A percentile compares a stretch with the other conserved stretches of the same genome.
Conservation (phyloP, 2,113 vertebrate genomes). For the Peromyscus maniculatus region DNA sequence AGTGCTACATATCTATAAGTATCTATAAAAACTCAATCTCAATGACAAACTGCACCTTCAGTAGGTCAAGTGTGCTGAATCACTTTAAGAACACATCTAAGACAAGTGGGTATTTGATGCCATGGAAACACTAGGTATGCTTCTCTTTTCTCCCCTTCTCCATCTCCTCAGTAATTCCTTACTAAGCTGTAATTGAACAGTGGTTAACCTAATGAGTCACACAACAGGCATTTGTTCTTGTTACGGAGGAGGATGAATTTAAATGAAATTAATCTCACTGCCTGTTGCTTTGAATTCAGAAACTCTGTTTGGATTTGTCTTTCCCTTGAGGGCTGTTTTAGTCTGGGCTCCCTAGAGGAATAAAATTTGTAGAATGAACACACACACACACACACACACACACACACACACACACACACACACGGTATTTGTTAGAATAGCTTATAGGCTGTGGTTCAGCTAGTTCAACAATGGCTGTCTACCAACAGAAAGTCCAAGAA, state of each 20-base stretch:
- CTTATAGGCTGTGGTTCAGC: neutral
- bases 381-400: no score
- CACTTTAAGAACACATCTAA: neutral
- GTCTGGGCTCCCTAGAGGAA: neutral
- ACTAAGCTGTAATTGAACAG: neutral
- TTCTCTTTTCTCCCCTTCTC: neutral
- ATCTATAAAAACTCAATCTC: neutral
- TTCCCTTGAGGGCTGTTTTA: neutral
- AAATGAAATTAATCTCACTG: neutral
- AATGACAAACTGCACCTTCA: neutral
- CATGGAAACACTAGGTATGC: neutral
- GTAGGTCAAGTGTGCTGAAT: slow-evolving; percentile 10
- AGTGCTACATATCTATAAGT: neutral
- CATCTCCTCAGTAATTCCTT: neutral
- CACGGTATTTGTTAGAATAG: neutral
- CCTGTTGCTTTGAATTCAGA: neutral
- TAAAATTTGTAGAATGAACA: neutral
- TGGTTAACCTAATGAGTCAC: slow-evolving; percentile 14
- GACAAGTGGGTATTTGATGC: neutral
- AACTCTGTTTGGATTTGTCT: neutral
- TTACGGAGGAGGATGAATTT: neutral
- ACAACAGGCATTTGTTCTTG: neutral
- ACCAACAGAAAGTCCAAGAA: neutral
- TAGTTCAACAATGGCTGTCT: neutral
- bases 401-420: no score